A percentile compares a stretch with the other conserved stretches of the same genome.
phyloP scores from a whole-genome alignment of 2,888 invertebrate species.

The Euplagia quadripunctaria region DNA sequence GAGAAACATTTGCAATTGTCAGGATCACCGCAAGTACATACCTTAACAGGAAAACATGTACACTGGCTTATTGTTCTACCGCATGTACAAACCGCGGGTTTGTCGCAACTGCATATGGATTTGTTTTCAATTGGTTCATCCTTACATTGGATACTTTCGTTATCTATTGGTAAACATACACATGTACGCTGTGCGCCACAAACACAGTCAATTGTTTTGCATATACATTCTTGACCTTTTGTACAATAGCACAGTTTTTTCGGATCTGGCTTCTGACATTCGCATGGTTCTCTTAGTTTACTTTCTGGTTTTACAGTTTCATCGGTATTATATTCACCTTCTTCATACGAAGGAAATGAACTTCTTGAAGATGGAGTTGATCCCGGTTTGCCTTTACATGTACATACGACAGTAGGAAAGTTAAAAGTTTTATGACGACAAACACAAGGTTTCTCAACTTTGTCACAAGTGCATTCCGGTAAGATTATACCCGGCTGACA shows the following conservation, averaged over 20 bases:
- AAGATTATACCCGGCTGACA: conserved; percentile 64
- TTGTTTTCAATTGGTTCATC: conserved; percentile 56
- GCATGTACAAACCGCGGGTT: conserved; percentile 6
- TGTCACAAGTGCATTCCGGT: conserved; percentile 69
- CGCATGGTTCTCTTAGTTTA: conserved; percentile 59
- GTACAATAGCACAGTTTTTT: conserved; percentile 64
- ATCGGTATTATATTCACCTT: conserved; percentile 30
- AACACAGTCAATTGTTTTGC: conserved; percentile 62
- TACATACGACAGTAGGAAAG: conserved; percentile 72
- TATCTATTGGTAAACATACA: conserved; percentile 65
- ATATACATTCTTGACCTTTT: conserved; percentile 70
- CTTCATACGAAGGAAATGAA: conserved; percentile 16
- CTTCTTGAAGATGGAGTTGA: conserved; percentile 20
- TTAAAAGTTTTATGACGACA: conserved; percentile 61
- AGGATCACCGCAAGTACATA: conserved; percentile 72
- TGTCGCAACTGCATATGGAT: conserved; percentile 67
- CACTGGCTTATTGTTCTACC: conserved; percentile 49
- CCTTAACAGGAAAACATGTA: conserved; percentile 64
- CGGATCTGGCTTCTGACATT: conserved; percentile 68
- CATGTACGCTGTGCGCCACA: conserved; percentile 70
- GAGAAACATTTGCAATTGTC: conserved; percentile 72
- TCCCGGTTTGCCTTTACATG: conserved; percentile 68
- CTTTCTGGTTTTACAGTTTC: conserved; percentile 23
- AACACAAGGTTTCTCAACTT: conserved; percentile 74
- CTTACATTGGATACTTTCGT: conserved; percentile 56